These are phyloP conservation scores for Ephydatia muelleri DNA, from an alignment of 37 sponge, comb jelly and placozoan species.

Conservation along the genomic window DNA sequence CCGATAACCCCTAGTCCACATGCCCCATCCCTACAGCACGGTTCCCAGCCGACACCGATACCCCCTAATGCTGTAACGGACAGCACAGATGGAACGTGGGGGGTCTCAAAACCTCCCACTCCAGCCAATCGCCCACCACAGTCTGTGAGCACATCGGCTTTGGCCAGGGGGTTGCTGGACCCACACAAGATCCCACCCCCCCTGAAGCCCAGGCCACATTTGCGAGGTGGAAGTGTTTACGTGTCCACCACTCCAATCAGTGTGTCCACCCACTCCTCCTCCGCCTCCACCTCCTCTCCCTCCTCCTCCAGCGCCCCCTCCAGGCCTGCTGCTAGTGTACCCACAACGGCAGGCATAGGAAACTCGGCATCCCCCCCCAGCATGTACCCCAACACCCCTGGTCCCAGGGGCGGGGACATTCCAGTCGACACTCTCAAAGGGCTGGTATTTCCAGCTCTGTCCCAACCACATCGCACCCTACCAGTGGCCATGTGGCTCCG, in stretches of 20 bases:
- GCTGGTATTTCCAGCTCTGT: background rate
- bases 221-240: too few relatives aligned
- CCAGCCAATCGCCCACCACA: too few relatives aligned
- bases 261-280: slow-evolving; percentile 1
- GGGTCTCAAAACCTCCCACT: too few relatives aligned
- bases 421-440: background rate
- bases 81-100: too few relatives aligned
- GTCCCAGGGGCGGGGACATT: background rate
- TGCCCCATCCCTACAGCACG: background rate
- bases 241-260: slow-evolving; percentile 38
- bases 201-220: background rate
- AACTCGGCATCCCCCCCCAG: background rate
- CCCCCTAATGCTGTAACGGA: too few relatives aligned
- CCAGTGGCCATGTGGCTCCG: background rate
- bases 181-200: background rate
- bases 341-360: background rate
- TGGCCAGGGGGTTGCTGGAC: background rate
- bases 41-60: too few relatives aligned
- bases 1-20: too few relatives aligned
- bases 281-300: background rate
- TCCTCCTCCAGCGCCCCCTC: slow-evolving; percentile 1
- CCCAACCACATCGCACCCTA: background rate
- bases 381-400: background rate
- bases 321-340: background rate
- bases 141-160: background rate